phyloP scores from a whole-genome alignment of 2,113 vertebrate species.

The Etheostoma cragini region DNA sequence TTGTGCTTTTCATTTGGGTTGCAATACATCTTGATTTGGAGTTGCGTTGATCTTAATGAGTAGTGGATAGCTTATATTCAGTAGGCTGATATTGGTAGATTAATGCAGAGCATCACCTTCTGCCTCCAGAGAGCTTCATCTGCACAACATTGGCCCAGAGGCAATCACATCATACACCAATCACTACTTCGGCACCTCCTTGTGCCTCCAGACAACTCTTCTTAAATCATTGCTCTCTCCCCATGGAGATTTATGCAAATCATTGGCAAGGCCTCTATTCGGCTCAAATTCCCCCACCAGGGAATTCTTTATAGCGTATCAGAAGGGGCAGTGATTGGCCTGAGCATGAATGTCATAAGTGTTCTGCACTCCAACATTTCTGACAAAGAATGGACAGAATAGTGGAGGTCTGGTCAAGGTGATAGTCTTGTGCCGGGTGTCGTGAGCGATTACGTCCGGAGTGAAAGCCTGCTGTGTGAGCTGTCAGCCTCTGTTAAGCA shows the following conservation, averaged over 20 bases:
- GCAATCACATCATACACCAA: slow-evolving; percentile 69
- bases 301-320: slow-evolving; percentile 16
- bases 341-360: slow-evolving; percentile 17
- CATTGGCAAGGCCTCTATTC: slow-evolving; percentile 48
- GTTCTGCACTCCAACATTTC: neutral
- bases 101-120: slow-evolving; percentile 59
- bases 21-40: slow-evolving; percentile 6
- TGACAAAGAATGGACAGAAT: slow-evolving; percentile 35
- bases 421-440: slow-evolving; percentile 40
- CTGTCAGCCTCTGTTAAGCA: slow-evolving; percentile 52
- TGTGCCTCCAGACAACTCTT: slow-evolving; percentile 62
- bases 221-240: slow-evolving; percentile 68
- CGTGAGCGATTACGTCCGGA: slow-evolving; percentile 44
- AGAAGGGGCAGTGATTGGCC: slow-evolving; percentile 38
- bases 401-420: slow-evolving; percentile 44
- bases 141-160: slow-evolving; percentile 63
- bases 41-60: slow-evolving; percentile 42
- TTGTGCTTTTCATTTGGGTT: neutral
- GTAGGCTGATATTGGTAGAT: slow-evolving; percentile 60
- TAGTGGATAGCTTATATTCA: slow-evolving; percentile 62
- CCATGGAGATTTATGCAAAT: slow-evolving; percentile 68
- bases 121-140: slow-evolving; percentile 54
- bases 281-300: slow-evolving; percentile 23
- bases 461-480: slow-evolving; percentile 51
- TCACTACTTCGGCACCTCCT: slow-evolving; percentile 52